phyloP scores from a whole-genome alignment of 2,113 vertebrate species.

The Bettongia penicillata region DNA sequence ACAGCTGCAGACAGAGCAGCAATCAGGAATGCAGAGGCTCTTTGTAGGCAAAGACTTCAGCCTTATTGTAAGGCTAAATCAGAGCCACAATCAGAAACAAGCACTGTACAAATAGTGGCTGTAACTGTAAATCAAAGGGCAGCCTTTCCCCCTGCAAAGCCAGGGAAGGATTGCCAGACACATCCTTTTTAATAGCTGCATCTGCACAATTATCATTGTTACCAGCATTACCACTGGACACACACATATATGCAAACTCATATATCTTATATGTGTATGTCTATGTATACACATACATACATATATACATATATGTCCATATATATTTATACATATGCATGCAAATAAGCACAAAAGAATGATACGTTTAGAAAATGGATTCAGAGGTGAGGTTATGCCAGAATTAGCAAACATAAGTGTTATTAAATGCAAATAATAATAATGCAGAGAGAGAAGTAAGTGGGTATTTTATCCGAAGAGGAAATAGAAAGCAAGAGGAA shows the following conservation, averaged over 20 bases:
- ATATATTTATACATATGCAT: no score
- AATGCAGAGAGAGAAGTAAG: background rate
- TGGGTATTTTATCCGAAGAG: background rate
- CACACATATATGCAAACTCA: background rate
- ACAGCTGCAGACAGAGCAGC: background rate
- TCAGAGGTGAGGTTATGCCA: background rate
- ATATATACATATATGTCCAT: background rate
- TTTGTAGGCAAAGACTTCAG: background rate
- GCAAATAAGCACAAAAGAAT: background rate
- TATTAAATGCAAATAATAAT: background rate
- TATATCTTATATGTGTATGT: background rate
- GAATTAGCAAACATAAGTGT: background rate
- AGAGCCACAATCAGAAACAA: background rate
- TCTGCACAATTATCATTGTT: background rate
- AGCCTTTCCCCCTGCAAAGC: background rate
- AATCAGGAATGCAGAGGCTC: background rate
- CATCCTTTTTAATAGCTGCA: background rate
- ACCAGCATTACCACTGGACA: background rate
- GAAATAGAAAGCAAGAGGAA: conserved; percentile 3
- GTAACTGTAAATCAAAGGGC: background rate
- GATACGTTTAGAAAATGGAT: background rate
- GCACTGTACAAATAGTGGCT: background rate
- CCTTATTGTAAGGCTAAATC: background rate
- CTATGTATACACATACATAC: no score
- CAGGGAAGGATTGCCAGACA: background rate